Evolutionary conservation across 2,888 invertebrate species (phyloP), one percentile per base, ranked within the genome.

Genomic region (Busseola fusca): DNA sequence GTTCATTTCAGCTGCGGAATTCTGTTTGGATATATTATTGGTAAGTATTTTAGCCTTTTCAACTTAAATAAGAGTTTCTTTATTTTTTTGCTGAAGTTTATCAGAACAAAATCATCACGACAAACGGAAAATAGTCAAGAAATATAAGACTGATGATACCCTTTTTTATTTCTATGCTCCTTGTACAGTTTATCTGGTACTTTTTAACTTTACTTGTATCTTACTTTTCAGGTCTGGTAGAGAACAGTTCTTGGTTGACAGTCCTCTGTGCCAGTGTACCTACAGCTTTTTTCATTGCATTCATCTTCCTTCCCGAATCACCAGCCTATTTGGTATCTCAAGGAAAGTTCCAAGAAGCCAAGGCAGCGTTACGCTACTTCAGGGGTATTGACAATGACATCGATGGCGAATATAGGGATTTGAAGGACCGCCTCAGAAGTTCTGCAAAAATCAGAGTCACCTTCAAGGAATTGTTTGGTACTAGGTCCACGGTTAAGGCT

Each of bases 221-320:
- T 52, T 45, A 0, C 66, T 59, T 93, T 92, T 16, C 93, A 96
- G 96, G 95, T 84, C 87, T 95, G 88, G 91, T 94, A 0, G 91
- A 91, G 64, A 93, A 88, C 57, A 89, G 91, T 48, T 88, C 93
- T 1, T 94, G 95, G 93, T 83, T 95, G 3, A 93, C 94, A 30
- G 86, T 95, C 3, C 90, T 96, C 7, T 93, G 93, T 60, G 93
- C 95, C 2, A 91, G 90, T 60, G 88, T 96, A 63, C 96, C 96
- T 0, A 89, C 94, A 5, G 90, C 92, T 2, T 96, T 93, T 84
- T 96, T 96, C 86, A 81, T 95, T 1, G 94, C 93, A 1, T 96
- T 97, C 87, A 95, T 96, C n/a, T 96, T 97, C 76, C 95, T 98
- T 73, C 98, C 98, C 0, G 98, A 98, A 90, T 97, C 97, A 0